Evolutionary conservation across 2,113 vertebrate genomes (phyloP).

Genomic region (Dicentrarchus labrax): DNA sequence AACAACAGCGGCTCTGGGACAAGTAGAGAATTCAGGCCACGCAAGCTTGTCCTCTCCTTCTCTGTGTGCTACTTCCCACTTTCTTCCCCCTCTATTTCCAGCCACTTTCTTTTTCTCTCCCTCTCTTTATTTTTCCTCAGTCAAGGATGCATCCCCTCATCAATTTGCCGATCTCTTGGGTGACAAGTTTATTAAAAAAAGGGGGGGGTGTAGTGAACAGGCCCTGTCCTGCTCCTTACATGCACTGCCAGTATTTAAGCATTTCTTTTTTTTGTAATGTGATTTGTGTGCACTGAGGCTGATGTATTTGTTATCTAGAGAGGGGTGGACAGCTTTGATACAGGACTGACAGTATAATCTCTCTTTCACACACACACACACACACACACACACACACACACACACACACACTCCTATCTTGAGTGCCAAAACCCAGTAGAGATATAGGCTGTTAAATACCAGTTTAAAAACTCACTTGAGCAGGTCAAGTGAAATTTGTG

Average conservation of each 20-base stretch:
- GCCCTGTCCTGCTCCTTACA: constrained; percentile 17
- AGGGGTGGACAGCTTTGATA: constrained; percentile 47
- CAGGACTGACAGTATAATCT: constrained; percentile 49
- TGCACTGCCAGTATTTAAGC: constrained; percentile 22
- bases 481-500: not conserved
- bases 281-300: constrained; percentile 44
- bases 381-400: not conserved
- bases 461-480: not conserved
- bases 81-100: constrained; percentile 29
- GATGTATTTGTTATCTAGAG: constrained; percentile 51
- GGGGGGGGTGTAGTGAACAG: constrained; percentile 49
- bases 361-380: not conserved
- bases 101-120: constrained; percentile 33
- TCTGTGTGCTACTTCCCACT: constrained; percentile 60
- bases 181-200: constrained; percentile 91
- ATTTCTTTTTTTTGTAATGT: constrained; percentile 32
- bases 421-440: not conserved
- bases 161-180: constrained; percentile 83
- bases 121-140: constrained; percentile 49
- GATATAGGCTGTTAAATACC: constrained; percentile 4
- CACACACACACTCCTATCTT: constrained; percentile 3
- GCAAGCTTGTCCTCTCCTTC: constrained; percentile 18
- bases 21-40: constrained; percentile 74
- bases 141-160: constrained; percentile 78
- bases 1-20: constrained; percentile 59